Evolutionary conservation across 2,888 invertebrate genomes (phyloP), one percentile per base, ranked within the genome.

Genomic region (Siphlonurus alternatus): DNA sequence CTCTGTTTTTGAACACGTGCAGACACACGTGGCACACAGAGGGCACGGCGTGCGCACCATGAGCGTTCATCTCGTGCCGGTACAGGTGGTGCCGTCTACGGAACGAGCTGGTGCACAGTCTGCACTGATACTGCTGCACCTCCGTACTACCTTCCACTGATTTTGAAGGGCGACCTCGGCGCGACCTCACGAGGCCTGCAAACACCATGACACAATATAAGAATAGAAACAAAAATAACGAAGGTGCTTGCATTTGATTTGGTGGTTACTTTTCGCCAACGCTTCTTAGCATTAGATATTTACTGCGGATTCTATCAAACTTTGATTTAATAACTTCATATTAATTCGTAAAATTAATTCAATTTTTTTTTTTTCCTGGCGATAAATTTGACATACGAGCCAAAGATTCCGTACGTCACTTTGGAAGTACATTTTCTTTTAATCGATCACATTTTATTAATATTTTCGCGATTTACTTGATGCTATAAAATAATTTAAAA

Each of bases 41-140:
- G 15, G 77, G 77, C n/a, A 77, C 77, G 2, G 74, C 76, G 66
- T 76, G 76, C 68, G 76, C 76, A 20, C 77, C 77, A 67, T 77
- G 77, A 63, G 77, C 76, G 67, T 77, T 77, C 71, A 76, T 77
- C 69, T 76, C 76, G 69, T 77, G 77, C 60, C 77, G 77, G 64
- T 76, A 70, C 64, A 77, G 72, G 66, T 77, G 77, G 69, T 77
- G 77, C 66, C 76, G 61, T 66, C 67, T 64, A n/a, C 66, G 65
- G 64, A 66, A 67, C 54, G 56, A 65, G 61, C 66, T 67, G 20
- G 54, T 61, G 60, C 67, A 67, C 10, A 65, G 53, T 25, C 60
- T 60, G 62, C 67, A 67, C 15, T 38, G 38, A 38, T 38, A 38
- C 38, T 38, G 38, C 38, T 38, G 38, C 15, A 10, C 7, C 15